Percentiles rank a stretch among this genome's conserved stretches.
phyloP scores from a whole-genome alignment of 2,797 vertebrate genomes.

The Thunnus albacares region DNA sequence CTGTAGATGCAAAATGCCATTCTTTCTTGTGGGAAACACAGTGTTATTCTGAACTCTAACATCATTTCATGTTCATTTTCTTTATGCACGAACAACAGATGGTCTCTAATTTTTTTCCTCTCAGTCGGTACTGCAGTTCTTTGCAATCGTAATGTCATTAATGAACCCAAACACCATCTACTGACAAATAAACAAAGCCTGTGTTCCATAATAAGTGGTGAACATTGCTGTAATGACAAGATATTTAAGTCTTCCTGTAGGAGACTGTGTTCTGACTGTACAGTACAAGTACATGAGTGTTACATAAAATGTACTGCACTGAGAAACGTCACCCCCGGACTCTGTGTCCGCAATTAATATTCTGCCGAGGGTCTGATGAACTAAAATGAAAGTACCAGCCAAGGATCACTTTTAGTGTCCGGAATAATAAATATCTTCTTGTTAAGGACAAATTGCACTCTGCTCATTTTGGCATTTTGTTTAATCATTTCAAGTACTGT shows the following conservation, averaged over 20 bases:
- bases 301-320: conserved; percentile 25
- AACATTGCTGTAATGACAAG: neutral
- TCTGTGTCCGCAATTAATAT: neutral
- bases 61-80: conserved; percentile 20
- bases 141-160: conserved; percentile 30
- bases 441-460: conserved; percentile 5
- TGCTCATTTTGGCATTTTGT: conserved; percentile 6
- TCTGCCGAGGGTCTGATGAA: neutral
- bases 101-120: conserved; percentile 39
- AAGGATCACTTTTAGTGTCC: neutral
- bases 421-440: conserved; percentile 25
- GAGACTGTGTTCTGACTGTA: conserved; percentile 3
- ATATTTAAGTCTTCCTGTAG: conserved; percentile 13
- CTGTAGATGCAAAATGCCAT: neutral
- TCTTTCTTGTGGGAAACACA: neutral
- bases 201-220: conserved; percentile 4
- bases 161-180: conserved; percentile 36
- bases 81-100: conserved; percentile 45
- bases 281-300: conserved; percentile 4
- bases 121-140: conserved; percentile 17
- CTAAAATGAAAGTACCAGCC: conserved; percentile 5
- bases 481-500: conserved; percentile 11
- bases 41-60: neutral
- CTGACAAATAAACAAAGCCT: conserved; percentile 10
- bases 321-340: conserved; percentile 28